A percentile compares a stretch with the other conserved stretches of the same genome.
phyloP scores from a whole-genome alignment of 2,797 vertebrate genomes.

The Sebastes baramenuke region DNA sequence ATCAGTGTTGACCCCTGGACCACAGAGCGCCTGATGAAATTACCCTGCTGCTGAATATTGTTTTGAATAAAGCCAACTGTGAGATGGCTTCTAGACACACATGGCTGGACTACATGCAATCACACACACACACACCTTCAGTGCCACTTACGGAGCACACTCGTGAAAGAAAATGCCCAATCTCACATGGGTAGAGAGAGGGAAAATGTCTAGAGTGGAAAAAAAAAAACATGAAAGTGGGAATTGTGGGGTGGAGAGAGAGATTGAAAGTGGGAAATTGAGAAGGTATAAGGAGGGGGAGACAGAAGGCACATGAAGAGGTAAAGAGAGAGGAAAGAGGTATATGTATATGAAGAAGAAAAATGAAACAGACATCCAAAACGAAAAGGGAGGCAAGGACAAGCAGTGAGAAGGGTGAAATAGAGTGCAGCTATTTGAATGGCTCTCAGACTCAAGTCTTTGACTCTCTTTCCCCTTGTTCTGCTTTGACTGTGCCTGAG shows the following conservation, averaged over 20 bases:
- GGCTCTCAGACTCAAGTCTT: slow-evolving; percentile 53
- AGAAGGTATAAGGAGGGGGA: slow-evolving; percentile 10
- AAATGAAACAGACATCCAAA: slow-evolving; percentile 56
- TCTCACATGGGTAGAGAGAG: slow-evolving; percentile 39
- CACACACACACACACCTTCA: slow-evolving; percentile 13
- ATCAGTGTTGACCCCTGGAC: slow-evolving; percentile 53
- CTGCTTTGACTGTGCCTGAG: slow-evolving; percentile 34
- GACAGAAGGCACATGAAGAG: slow-evolving; percentile 21
- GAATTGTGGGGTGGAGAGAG: slow-evolving; percentile 4
- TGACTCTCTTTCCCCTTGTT: slow-evolving; percentile 45
- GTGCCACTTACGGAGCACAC: slow-evolving; percentile 28
- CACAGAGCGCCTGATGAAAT: slow-evolving; percentile 60
- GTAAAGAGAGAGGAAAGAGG: slow-evolving; percentile 14
- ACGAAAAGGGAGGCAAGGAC: slow-evolving; percentile 45
- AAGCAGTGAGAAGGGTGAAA: slow-evolving; percentile 52
- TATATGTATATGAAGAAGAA: slow-evolving; percentile 32
- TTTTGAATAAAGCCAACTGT: slow-evolving; percentile 63
- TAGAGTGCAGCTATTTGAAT: slow-evolving; percentile 62
- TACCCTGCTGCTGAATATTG: slow-evolving; percentile 57
- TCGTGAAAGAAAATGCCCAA: slow-evolving; percentile 49
- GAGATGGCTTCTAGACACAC: slow-evolving; percentile 57
- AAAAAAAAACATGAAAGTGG: slow-evolving; percentile 23
- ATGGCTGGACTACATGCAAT: slow-evolving; percentile 15
- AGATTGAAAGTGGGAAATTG: slow-evolving; percentile 38
- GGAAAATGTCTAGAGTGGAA: slow-evolving; percentile 1